Conservation (phyloP, 2,797 vertebrate genomes). For the Hirundo rustica region DNA sequence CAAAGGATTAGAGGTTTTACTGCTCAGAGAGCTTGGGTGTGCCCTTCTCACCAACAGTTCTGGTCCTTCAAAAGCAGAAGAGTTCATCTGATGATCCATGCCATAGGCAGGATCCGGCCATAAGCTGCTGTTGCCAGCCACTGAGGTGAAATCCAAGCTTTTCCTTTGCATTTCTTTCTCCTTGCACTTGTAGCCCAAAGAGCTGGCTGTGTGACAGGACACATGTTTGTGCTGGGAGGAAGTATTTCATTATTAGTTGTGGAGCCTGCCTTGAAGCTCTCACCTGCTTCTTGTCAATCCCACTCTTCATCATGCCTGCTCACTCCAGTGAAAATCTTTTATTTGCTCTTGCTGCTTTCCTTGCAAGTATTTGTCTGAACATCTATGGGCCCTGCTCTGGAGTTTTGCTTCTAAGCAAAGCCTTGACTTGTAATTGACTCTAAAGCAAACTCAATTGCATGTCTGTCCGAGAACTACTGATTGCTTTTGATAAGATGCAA, state of each 20-base stretch:
- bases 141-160: neutral
- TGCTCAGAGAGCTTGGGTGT: neutral
- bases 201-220: neutral
- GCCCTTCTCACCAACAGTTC: neutral
- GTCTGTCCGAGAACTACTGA: neutral
- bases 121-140: neutral
- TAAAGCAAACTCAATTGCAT: neutral
- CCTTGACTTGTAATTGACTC: neutral
- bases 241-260: neutral
- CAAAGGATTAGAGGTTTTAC: neutral
- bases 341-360: neutral
- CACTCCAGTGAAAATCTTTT: neutral
- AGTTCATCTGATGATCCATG: neutral
- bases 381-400: neutral
- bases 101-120: neutral
- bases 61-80: neutral
- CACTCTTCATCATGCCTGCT: neutral
- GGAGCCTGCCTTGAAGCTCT: neutral
- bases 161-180: neutral
- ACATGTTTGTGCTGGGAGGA: neutral
- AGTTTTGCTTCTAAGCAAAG: neutral
- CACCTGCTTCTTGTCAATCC: neutral
- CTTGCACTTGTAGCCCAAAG: neutral
- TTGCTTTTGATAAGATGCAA: neutral
- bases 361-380: neutral